These are phyloP conservation scores for Geopemphigus sp. DNA, from an alignment of 1,140 invertebrate species.

Conservation along the genomic window DNA sequence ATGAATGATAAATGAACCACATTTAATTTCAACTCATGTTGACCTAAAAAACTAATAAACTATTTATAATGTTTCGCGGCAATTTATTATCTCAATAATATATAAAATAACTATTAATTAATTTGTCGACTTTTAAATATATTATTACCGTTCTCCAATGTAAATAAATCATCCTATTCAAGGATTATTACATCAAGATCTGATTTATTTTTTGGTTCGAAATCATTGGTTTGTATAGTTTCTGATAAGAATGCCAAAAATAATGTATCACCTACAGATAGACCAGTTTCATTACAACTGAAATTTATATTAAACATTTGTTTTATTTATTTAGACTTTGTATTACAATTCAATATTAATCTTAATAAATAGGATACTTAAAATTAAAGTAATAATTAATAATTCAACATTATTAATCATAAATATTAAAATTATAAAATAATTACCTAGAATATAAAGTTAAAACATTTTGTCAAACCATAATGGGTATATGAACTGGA, in stretches of 20 bases:
- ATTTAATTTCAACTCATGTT: conserved; percentile 58
- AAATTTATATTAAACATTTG: conserved; percentile 45
- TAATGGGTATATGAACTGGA: conserved; percentile 68
- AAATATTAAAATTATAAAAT: neutral
- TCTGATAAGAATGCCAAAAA: conserved; percentile 65
- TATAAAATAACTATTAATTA: neutral
- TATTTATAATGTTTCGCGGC: conserved; percentile 5
- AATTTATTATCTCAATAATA: neutral
- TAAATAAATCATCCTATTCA: conserved; percentile 52
- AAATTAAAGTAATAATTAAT: no score
- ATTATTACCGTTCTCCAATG: conserved; percentile 21
- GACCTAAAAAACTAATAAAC: conserved; percentile 53
- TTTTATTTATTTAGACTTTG: no score
- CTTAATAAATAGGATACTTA: no score
- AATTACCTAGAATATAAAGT: conserved; percentile 70
- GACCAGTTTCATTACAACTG: conserved; percentile 64
- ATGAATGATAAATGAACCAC: conserved; percentile 64
- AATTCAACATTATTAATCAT: neutral
- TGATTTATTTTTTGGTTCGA: conserved; percentile 49
- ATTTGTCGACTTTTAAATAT: neutral
- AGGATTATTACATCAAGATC: conserved; percentile 55
- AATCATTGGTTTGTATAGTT: conserved; percentile 44
- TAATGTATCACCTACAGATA: conserved; percentile 67
- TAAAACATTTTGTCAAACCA: conserved; percentile 75
- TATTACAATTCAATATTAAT: no score